Evolutionary conservation across 1,140 invertebrate species (phyloP).

Genomic region (Drosophila seguyi): DNA sequence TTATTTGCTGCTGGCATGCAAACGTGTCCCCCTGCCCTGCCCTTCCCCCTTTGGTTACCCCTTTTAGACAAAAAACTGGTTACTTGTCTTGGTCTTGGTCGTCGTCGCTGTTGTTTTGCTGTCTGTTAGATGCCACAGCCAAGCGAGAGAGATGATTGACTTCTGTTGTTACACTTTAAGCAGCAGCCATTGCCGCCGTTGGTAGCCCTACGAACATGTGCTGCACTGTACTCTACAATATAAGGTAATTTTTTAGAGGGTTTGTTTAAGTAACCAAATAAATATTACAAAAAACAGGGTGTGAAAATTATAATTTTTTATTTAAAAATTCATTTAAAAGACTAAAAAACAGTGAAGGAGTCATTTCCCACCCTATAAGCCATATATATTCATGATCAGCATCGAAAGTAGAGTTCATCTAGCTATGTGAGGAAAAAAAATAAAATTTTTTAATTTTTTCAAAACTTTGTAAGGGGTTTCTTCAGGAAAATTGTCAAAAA

Average conservation of each 20-base stretch:
- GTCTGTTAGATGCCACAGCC: conserved; percentile 49
- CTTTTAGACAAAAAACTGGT: conserved; percentile 28
- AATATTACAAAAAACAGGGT: neutral
- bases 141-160: conserved; percentile 55
- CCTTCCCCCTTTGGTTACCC: neutral
- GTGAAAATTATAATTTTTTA: neutral
- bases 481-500: no score
- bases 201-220: conserved; percentile 2
- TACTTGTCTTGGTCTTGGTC: conserved; percentile 10
- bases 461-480: no score
- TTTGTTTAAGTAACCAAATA: neutral
- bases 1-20: conserved; percentile 81
- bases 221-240: neutral
- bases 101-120: neutral
- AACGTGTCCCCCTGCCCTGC: conserved; percentile 41
- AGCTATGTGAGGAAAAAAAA: no score
- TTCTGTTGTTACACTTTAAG: conserved; percentile 78
- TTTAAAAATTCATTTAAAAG: no score
- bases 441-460: no score
- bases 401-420: no score
- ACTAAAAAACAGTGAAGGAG: no score
- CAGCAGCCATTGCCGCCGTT: conserved; percentile 43
- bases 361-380: no score
- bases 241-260: neutral
- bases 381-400: no score